These are phyloP conservation scores for Schlechtendalia chinensis DNA, from an alignment of 1,140 invertebrate genomes.

Conservation along the genomic window DNA sequence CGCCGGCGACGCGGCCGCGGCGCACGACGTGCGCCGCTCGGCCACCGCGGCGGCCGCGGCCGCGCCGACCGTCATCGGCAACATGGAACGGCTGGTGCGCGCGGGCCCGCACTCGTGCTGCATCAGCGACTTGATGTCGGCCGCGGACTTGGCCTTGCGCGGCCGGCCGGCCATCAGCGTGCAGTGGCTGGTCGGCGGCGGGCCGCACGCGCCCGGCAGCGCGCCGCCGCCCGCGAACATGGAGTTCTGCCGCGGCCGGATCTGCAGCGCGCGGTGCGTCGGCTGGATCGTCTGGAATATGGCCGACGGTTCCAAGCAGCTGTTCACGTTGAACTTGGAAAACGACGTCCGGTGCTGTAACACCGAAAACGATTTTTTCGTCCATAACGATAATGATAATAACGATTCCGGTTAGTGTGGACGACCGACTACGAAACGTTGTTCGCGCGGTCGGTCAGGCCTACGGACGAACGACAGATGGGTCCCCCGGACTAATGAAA, in stretches of 20 bases:
- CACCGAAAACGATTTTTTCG: too few relatives aligned
- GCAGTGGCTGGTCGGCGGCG: constrained; percentile 35
- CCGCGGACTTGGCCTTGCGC: constrained; percentile 74
- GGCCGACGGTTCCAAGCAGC: constrained; percentile 59
- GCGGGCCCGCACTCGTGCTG: constrained; percentile 58
- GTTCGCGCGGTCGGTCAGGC: too few relatives aligned
- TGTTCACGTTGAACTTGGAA: constrained; percentile 68
- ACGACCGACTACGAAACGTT: too few relatives aligned
- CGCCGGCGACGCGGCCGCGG: constrained; percentile 29
- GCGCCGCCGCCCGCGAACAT: constrained; percentile 75
- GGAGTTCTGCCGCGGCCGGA: constrained; percentile 70
- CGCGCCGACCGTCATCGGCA: constrained; percentile 49
- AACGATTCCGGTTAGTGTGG: too few relatives aligned
- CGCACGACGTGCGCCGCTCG: constrained; percentile 43
- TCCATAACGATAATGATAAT: too few relatives aligned
- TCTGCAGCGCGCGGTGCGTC: constrained; percentile 54
- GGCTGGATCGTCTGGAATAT: constrained; percentile 56
- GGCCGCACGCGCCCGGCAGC: constrained; percentile 57
- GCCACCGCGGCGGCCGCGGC: constrained; percentile 22
- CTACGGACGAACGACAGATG: too few relatives aligned
- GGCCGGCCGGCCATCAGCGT: constrained; percentile 58
- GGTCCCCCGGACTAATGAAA: too few relatives aligned
- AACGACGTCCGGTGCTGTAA: constrained; percentile 66
- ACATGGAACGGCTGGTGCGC: constrained; percentile 43
- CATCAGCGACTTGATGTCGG: constrained; percentile 75